Evolutionary conservation across 2,888 invertebrate species (phyloP).

Genomic region (Epinotia ramella): DNA sequence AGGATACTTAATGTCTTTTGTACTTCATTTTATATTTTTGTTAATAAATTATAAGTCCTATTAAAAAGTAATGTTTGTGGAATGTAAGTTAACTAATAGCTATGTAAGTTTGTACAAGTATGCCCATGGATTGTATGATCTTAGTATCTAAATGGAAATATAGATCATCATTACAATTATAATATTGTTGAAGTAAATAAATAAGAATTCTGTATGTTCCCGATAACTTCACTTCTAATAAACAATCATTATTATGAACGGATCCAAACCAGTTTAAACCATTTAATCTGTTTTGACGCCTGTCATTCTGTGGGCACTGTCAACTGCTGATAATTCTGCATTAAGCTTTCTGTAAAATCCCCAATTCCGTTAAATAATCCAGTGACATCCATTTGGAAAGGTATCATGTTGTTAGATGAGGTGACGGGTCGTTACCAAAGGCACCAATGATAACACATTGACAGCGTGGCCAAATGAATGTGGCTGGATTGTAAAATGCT

Average conservation of each 20-base stretch:
- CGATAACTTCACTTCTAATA: neutral
- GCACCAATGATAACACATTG: neutral
- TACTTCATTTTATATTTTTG: too few species aligned
- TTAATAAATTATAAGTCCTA: too few species aligned
- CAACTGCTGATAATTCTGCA: constrained; percentile 7
- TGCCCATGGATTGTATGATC: too few species aligned
- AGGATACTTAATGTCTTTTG: too few species aligned
- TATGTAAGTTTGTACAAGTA: too few species aligned
- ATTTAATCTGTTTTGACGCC: constrained; percentile 2
- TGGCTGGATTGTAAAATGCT: too few species aligned
- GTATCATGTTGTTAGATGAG: constrained; percentile 8
- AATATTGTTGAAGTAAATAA: too few species aligned
- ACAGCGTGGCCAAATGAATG: neutral
- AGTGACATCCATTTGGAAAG: constrained; percentile 7
- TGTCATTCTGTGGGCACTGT: constrained; percentile 7
- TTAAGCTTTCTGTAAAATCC: constrained; percentile 7
- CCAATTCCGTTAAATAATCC: neutral
- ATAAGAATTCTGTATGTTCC: too few species aligned
- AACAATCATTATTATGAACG: neutral
- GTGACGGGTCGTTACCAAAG: constrained; percentile 2
- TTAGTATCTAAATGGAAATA: too few species aligned
- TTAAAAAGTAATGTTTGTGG: too few species aligned
- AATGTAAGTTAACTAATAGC: too few species aligned
- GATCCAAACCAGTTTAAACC: neutral
- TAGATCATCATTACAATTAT: too few species aligned